Percentiles rank a stretch among this genome's conserved stretches.
Conservation (phyloP, 2,888 invertebrate genomes). For the Eumerus sabulonum region DNA sequence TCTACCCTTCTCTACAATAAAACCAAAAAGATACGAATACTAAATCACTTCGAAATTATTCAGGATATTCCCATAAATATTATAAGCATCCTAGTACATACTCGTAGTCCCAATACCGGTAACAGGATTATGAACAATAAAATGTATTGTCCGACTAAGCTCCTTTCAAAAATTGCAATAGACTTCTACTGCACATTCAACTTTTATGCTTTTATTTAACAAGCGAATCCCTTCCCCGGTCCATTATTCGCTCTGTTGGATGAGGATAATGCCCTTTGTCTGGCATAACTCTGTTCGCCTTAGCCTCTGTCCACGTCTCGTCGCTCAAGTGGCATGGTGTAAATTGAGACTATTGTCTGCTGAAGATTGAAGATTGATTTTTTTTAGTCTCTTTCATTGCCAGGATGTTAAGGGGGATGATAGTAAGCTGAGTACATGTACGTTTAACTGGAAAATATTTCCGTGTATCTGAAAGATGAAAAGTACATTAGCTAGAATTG, state of each 20-base stretch:
- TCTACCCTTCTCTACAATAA: too few species aligned
- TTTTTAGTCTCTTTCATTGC: conserved; percentile 17
- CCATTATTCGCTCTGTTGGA: conserved; percentile 42
- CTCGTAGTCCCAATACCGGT: too few species aligned
- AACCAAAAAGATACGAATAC: too few species aligned
- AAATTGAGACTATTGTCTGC: conserved; percentile 67
- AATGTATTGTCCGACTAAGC: too few species aligned
- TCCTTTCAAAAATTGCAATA: conserved; percentile 7
- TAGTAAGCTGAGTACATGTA: neutral
- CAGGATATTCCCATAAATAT: too few species aligned
- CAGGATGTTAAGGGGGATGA: conserved; percentile 41
- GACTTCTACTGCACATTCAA: conserved; percentile 26
- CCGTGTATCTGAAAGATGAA: conserved; percentile 58
- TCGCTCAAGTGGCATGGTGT: conserved; percentile 63
- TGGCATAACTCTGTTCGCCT: conserved; percentile 10
- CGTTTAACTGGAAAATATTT: conserved; percentile 48
- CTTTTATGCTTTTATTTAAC: conserved; percentile 36
- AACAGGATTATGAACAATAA: too few species aligned
- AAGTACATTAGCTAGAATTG: conserved; percentile 56
- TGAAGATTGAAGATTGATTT: conserved; percentile 59
- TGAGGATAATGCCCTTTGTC: conserved; percentile 37
- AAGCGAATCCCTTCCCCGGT: conserved; percentile 53
- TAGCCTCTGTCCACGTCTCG: neutral
- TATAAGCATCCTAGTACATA: too few species aligned
- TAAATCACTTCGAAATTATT: too few species aligned